Conservation (phyloP, 2,113 vertebrate species). For the Ammodytes marinus region DNA sequence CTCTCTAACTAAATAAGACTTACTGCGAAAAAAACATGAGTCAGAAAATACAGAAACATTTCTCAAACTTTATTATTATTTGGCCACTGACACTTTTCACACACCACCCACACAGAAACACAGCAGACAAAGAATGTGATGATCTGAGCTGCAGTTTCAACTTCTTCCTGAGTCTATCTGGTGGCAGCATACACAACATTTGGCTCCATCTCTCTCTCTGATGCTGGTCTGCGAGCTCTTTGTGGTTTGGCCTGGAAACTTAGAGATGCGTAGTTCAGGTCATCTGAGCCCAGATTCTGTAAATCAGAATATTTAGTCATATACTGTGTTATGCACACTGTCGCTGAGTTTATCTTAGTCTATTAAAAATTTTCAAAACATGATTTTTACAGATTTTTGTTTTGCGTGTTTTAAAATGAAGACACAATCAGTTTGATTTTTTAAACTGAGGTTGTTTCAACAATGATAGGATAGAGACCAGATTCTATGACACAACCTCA, state of each 20-base stretch:
- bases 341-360: background rate
- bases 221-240: background rate
- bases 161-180: constrained; percentile 14
- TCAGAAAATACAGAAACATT: background rate
- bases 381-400: too few species aligned
- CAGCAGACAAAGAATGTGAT: background rate
- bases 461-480: too few species aligned
- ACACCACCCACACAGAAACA: background rate
- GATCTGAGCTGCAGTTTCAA: background rate
- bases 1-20: background rate
- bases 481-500: too few species aligned
- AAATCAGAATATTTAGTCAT: background rate
- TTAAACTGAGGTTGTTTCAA: background rate
- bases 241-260: background rate
- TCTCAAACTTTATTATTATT: background rate
- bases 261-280: constrained; percentile 30
- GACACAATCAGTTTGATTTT: too few species aligned
- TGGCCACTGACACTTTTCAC: background rate
- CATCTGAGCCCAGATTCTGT: constrained; percentile 21
- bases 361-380: background rate
- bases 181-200: constrained; percentile 47
- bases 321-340: background rate
- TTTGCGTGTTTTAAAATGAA: too few species aligned
- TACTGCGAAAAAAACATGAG: background rate
- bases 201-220: background rate